Percentiles rank a stretch among this genome's conserved stretches.
Evolutionary conservation across 2,797 vertebrate species (phyloP).

Genomic region (Phaenicophaeus curvirostris): DNA sequence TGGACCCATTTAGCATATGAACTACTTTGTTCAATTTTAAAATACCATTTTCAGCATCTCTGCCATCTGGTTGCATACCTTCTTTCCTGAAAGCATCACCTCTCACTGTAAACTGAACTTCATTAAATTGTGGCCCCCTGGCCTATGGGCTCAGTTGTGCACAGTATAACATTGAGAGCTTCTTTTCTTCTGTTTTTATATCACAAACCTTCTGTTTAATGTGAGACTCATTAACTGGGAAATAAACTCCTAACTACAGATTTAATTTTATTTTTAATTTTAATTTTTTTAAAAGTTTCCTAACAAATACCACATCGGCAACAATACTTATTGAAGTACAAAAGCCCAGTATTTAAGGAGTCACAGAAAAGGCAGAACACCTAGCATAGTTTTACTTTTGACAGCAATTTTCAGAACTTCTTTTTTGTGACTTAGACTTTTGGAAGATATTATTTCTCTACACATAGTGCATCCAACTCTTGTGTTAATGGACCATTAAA

Average conservation of each 20-base stretch:
- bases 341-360: neutral
- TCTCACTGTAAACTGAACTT: neutral
- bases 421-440: neutral
- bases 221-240: neutral
- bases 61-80: neutral
- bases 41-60: neutral
- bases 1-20: neutral
- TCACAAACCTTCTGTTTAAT: neutral
- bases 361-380: neutral
- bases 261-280: neutral
- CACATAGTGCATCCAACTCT: neutral
- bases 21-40: neutral
- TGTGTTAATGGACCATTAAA: slow-evolving; percentile 53
- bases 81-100: neutral
- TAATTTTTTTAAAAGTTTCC: neutral
- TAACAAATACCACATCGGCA: neutral
- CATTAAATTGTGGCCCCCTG: neutral
- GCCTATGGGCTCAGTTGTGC: neutral
- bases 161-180: neutral
- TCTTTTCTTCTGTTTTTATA: neutral
- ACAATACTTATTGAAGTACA: neutral
- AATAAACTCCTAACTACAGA: neutral
- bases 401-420: neutral
- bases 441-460: neutral
- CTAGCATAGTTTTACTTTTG: neutral